Evolutionary conservation across 2,113 vertebrate genomes (phyloP), one percentile per base, ranked within the genome.

Genomic region (Salvelinus sp.): DNA sequence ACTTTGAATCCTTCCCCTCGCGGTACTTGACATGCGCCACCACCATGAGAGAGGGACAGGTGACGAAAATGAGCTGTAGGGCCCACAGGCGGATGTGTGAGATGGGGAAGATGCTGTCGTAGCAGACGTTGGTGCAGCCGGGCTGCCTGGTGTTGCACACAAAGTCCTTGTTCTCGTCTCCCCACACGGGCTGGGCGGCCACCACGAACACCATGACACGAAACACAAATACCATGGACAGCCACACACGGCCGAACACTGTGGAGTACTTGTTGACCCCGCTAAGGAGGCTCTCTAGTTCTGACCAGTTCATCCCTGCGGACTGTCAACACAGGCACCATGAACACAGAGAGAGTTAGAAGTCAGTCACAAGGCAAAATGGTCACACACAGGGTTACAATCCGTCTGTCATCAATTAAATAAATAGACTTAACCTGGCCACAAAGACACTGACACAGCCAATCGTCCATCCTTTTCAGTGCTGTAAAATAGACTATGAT

Each of bases 221-320:
- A 86, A 98, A 98, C 22, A 98, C 92, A 0, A 98, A 98, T 79
- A 99, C 96, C 82, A 98, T 92, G 0, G 97, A 98, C 73, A 99
- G 94, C 97, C 97, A 99, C 79, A 99, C 95, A 77, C 96, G 95
- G 27, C 97, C 87, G 0, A 99, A 98, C 0, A 94, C 95, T 0
- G 97, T 99, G 83, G 96, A 98, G 88, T 99, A 98, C 54, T 97
- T 95, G 81, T 97, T 98, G 73, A 97, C 96, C 1, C 96, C 96
- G 0, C 94, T 98, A 85, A 99, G 78, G 0, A 98, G 92, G 0
- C 30, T 75, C 88, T 98, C 94, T 12, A 99, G 85, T 0, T 91
- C 94, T 44, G 95, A 94, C 97, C 97, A 98, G 84, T 93, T 94
- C 93, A 94, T 94, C 72, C 23, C 87, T 82, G 77, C 38, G 47